These are phyloP conservation scores for Zaprionus taronus DNA, from an alignment of 1,140 invertebrate genomes.

Conservation along the genomic window DNA sequence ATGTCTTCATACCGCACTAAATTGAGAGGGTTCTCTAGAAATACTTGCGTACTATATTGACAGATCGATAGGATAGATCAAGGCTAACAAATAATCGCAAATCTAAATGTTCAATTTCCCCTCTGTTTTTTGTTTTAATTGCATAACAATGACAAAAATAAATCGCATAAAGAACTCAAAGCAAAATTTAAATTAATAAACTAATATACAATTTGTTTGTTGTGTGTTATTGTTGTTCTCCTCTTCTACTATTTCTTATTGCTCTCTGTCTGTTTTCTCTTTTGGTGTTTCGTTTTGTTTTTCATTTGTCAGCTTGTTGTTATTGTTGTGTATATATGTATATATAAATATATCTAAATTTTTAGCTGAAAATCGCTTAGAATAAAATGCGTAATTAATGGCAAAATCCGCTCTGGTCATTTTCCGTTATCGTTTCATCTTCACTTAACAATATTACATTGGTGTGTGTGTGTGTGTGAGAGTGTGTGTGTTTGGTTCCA, in stretches of 20 bases:
- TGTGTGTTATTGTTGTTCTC: neutral
- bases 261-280: conserved; percentile 29
- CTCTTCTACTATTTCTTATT: conserved; percentile 15
- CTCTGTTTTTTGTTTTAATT: conserved; percentile 19
- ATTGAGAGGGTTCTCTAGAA: conserved; percentile 33
- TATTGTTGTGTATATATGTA: conserved; percentile 32
- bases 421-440: conserved; percentile 33
- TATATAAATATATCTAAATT: conserved; percentile 47
- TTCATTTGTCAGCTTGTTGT: conserved; percentile 21
- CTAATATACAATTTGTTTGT: conserved; percentile 13
- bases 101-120: conserved; percentile 30
- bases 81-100: conserved; percentile 54
- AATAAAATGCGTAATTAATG: conserved; percentile 76
- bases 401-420: conserved; percentile 69
- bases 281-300: conserved; percentile 40
- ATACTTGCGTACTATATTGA: conserved; percentile 13
- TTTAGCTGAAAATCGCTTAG: conserved; percentile 59
- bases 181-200: conserved; percentile 28
- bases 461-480: conserved; percentile 35
- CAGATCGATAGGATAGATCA: conserved; percentile 1
- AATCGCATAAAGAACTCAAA: conserved; percentile 25
- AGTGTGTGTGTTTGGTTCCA: conserved; percentile 34
- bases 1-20: conserved; percentile 67
- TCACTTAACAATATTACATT: conserved; percentile 50
- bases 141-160: conserved; percentile 52